Percentiles rank a stretch among this genome's conserved stretches.
Conservation (phyloP, 2,113 vertebrate species). For the Ptilonorhynchus violaceus region DNA sequence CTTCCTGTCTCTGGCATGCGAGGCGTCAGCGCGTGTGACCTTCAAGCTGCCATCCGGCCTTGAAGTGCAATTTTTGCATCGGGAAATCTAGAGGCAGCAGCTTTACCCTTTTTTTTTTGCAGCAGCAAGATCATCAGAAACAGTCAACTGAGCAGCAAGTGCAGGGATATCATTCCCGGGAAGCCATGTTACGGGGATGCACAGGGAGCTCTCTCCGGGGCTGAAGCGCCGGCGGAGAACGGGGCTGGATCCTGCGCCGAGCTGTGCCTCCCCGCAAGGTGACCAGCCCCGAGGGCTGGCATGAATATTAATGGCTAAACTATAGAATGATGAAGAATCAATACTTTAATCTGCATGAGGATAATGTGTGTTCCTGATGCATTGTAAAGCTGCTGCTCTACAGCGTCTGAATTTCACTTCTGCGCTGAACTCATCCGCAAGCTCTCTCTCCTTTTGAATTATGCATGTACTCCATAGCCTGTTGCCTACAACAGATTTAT, state of each 20-base stretch:
- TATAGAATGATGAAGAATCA: slow-evolving; percentile 4
- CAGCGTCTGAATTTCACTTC: slow-evolving; percentile 9
- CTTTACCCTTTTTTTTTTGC: slow-evolving; percentile 22
- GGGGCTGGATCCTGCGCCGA: not conserved
- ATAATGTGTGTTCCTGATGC: not conserved
- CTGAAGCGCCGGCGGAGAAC: not conserved
- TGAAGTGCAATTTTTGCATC: slow-evolving; percentile 65
- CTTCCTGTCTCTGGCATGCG: slow-evolving; percentile 53
- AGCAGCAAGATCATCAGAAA: slow-evolving; percentile 57
- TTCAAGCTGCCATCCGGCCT: slow-evolving; percentile 65
- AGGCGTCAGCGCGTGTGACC: slow-evolving; percentile 54
- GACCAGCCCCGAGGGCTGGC: not conserved
- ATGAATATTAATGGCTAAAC: slow-evolving; percentile 10
- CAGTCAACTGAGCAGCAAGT: slow-evolving; percentile 47
- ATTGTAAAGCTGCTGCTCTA: slow-evolving; percentile 3
- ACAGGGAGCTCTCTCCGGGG: not conserved
- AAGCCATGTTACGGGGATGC: slow-evolving; percentile 30
- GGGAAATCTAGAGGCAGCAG: slow-evolving; percentile 60
- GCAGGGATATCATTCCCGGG: slow-evolving; percentile 9
- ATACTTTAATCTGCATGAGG: slow-evolving; percentile 41
- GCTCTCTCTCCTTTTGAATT: slow-evolving; percentile 49
- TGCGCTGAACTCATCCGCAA: not conserved
- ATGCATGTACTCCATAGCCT: slow-evolving; percentile 54
- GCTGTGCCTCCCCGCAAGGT: not conserved
- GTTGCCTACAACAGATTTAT: slow-evolving; percentile 60